Evolutionary conservation across 2,113 vertebrate genomes (phyloP).

Genomic region (Myrmecobius fasciatus): DNA sequence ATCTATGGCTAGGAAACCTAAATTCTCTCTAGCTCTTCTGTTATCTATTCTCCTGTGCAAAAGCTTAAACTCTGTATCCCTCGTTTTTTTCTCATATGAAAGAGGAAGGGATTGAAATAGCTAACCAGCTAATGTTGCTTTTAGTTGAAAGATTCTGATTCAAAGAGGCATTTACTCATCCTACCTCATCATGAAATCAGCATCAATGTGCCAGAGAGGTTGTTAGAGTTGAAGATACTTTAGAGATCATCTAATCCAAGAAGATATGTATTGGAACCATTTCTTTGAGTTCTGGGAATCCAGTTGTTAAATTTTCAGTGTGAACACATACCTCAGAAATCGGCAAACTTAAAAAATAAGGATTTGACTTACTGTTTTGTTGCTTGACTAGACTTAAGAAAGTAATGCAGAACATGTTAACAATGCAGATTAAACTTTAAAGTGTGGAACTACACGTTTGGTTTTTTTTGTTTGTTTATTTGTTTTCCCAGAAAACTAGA

Average conservation of each 20-base stretch:
- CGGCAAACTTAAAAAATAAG: background rate
- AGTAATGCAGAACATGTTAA: background rate
- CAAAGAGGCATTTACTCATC: background rate
- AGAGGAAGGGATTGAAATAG: background rate
- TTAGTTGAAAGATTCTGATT: background rate
- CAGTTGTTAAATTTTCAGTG: background rate
- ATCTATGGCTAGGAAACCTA: background rate
- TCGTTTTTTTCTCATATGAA: background rate
- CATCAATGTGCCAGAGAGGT: background rate
- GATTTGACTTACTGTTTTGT: background rate
- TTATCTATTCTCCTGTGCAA: background rate
- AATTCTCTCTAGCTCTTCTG: background rate
- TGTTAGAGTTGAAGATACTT: background rate
- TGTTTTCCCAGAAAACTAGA: background rate
- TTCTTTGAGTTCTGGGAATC: background rate
- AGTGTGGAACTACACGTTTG: background rate
- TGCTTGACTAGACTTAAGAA: background rate
- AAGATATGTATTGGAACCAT: background rate
- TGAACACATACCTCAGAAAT: background rate
- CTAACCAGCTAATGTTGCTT: background rate
- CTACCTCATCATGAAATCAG: background rate
- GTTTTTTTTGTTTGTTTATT: background rate
- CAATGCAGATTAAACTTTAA: background rate
- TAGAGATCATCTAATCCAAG: background rate
- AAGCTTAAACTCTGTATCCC: background rate